Conservation (phyloP, 1,140 invertebrate species). For the Drosophila pseudoananassae region DNA sequence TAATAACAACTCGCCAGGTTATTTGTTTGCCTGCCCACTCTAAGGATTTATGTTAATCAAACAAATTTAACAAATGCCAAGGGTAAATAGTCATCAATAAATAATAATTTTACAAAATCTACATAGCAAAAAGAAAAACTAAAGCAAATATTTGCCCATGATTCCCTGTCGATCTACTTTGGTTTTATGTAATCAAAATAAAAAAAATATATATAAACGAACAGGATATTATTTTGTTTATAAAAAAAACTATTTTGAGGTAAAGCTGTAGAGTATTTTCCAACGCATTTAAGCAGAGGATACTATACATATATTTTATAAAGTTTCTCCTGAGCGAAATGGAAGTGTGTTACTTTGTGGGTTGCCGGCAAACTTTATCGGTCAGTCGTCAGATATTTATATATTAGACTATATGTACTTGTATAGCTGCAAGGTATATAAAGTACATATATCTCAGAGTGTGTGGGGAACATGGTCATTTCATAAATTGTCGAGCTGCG, state of each 20-base stretch:
- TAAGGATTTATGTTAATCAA: slow-evolving; percentile 12
- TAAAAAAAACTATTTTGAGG: not conserved
- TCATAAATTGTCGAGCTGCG: slow-evolving; percentile 65
- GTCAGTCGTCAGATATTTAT: slow-evolving; percentile 48
- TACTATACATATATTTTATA: slow-evolving; percentile 61
- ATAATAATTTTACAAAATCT: slow-evolving; percentile 52
- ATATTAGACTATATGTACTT: slow-evolving; percentile 5
- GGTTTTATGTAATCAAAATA: slow-evolving; percentile 11
- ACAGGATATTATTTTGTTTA: not conserved
- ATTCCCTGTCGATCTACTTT: slow-evolving; percentile 22
- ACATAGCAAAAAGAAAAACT: slow-evolving; percentile 12
- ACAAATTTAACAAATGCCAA: slow-evolving; percentile 32
- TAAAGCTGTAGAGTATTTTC: slow-evolving; percentile 19
- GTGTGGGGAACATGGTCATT: slow-evolving; percentile 40
- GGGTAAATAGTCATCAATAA: slow-evolving; percentile 32
- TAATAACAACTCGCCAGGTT: not conserved
- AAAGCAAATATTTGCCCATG: slow-evolving; percentile 24
- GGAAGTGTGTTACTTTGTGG: slow-evolving; percentile 56
- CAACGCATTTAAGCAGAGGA: slow-evolving; percentile 36
- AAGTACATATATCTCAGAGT: not conserved
- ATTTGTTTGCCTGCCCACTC: slow-evolving; percentile 2
- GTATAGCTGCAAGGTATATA: slow-evolving; percentile 6
- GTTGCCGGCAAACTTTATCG: slow-evolving; percentile 61
- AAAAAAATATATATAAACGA: not conserved
- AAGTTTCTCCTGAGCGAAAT: slow-evolving; percentile 44